Evolutionary conservation across 2,888 invertebrate genomes (phyloP).

Genomic region (Adela reaumurella): DNA sequence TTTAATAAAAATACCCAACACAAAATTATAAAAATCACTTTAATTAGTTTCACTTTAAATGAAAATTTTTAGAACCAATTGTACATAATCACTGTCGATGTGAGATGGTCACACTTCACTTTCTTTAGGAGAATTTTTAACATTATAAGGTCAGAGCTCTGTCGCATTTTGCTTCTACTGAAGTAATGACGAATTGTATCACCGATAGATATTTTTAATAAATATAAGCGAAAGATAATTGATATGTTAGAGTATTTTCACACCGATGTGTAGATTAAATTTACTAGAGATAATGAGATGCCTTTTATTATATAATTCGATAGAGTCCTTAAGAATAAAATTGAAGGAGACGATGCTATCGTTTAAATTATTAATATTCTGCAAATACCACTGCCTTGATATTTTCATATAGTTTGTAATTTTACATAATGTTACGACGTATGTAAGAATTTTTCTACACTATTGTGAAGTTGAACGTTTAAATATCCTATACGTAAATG

Average conservation of each 20-base stretch:
- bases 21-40: too few relatives aligned
- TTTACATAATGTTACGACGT: background rate
- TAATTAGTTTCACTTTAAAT: too few relatives aligned
- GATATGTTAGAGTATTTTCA: background rate
- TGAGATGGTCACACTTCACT: too few relatives aligned
- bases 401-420: slow-evolving; percentile 14
- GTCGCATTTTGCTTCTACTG: too few relatives aligned
- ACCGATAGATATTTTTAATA: too few relatives aligned
- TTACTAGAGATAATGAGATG: background rate
- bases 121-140: too few relatives aligned
- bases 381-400: slow-evolving; percentile 43
- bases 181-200: too few relatives aligned
- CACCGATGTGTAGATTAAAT: background rate
- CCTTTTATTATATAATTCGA: background rate
- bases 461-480: background rate
- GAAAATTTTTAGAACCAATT: too few relatives aligned
- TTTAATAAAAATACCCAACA: too few relatives aligned
- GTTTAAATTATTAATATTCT: slow-evolving; percentile 26
- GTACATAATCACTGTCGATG: too few relatives aligned
- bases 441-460: background rate
- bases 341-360: slow-evolving; percentile 22
- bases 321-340: slow-evolving; percentile 8
- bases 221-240: background rate
- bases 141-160: too few relatives aligned
- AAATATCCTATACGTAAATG: background rate